Evolutionary conservation across 2,797 vertebrate species (phyloP).

Genomic region (Melanotaenia nigrans): DNA sequence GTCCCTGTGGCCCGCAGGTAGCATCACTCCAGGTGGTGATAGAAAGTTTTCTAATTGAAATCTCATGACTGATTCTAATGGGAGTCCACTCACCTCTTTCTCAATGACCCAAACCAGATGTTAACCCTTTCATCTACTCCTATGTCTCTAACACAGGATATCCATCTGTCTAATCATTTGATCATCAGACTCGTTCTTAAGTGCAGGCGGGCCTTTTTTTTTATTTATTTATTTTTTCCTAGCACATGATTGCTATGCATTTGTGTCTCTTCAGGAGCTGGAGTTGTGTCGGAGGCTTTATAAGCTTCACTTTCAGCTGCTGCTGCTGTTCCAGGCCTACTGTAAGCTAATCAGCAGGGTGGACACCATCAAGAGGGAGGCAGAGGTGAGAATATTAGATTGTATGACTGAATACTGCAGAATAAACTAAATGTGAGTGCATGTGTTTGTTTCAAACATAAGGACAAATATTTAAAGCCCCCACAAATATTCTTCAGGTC

Average conservation of each 20-base stretch:
- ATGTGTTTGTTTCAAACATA: too few relatives aligned
- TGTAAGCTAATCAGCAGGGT: constrained; percentile 96
- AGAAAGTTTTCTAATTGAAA: constrained; percentile 43
- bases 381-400: constrained; percentile 85
- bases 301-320: constrained; percentile 97
- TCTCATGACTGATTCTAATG: constrained; percentile 55
- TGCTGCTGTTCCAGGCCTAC: constrained; percentile 98
- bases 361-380: constrained; percentile 93
- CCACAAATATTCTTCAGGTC: too few relatives aligned
- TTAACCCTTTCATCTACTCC: constrained; percentile 71
- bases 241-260: not conserved
- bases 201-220: constrained; percentile 9
- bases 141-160: constrained; percentile 73
- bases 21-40: constrained; percentile 35
- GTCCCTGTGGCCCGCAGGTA: not conserved
- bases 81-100: constrained; percentile 44
- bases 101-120: constrained; percentile 30
- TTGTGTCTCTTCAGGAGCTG: constrained; percentile 88
- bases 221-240: not conserved
- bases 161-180: constrained; percentile 64
- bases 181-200: constrained; percentile 38
- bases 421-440: too few relatives aligned
- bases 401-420: not conserved
- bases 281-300: constrained; percentile 96
- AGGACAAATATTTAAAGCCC: too few relatives aligned